phyloP scores from a whole-genome alignment of 2,797 vertebrate species.

The Allobates femoralis region DNA sequence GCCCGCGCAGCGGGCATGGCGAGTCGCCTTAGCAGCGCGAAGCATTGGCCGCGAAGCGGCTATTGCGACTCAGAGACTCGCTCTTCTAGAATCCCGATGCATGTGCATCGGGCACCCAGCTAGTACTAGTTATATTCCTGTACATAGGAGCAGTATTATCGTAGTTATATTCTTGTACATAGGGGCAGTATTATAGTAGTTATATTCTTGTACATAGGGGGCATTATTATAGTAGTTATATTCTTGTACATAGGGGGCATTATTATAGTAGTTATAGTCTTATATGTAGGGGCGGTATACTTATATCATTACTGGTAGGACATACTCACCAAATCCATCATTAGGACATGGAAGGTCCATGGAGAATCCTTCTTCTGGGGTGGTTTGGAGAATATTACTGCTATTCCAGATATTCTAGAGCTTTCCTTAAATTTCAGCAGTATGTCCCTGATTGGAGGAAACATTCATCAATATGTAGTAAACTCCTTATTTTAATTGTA shows the following conservation, averaged over 20 bases:
- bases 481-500: too few species aligned
- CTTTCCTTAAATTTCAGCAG: constrained; percentile 86
- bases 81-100: too few species aligned
- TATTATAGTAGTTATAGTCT: constrained; percentile 6
- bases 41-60: too few species aligned
- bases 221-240: constrained; percentile 9
- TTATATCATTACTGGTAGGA: neutral
- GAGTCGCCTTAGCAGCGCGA: too few species aligned
- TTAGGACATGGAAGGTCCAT: constrained; percentile 90
- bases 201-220: neutral
- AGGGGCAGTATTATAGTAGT: neutral
- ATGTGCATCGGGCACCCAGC: too few species aligned
- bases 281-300: neutral
- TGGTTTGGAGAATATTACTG: constrained; percentile 79
- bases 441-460: constrained; percentile 72
- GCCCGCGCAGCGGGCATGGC: too few species aligned
- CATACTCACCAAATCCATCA: constrained; percentile 86
- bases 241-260: neutral
- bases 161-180: constrained; percentile 11
- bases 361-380: constrained; percentile 80
- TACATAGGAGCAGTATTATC: neutral
- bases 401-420: constrained; percentile 86
- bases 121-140: constrained; percentile 1
- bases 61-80: too few species aligned
- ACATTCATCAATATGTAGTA: neutral